Evolutionary conservation across 2,113 vertebrate species (phyloP), one percentile per base, ranked within the genome.

Genomic region (Spea multiplicata): DNA sequence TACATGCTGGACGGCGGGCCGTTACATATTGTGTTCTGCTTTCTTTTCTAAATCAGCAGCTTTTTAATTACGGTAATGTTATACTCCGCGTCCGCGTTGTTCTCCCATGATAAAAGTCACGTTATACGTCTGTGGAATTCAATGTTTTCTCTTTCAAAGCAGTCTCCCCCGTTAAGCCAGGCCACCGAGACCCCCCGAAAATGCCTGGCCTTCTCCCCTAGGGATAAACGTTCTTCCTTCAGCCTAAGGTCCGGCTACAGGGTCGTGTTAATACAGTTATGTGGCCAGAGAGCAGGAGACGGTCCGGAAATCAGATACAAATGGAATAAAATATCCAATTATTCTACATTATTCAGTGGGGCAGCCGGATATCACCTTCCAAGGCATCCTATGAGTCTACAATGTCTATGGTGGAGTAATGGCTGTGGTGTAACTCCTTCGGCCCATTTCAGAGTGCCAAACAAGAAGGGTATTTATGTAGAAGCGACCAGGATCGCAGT

Each of bases 31-130:
- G 59, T 66, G 61, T 52, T 72, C 50, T 72, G 69, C 69, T 78
- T 72, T 78, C 76, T 72, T 72, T 78, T 52, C 69, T 30, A 72
- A 30, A 72, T 72, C 76, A 78, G 76, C 69, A 78, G 61, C 57
- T 72, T 78, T 66, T 47, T 78, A 78, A 78, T 78, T 72, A 62
- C 69, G 7, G 76, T 78, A 78, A 78, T 78, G 45, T 62, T 17
- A 78, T 78, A 71, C 76, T 72, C 76, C 12, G 57, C 55, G 76
- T 71, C 57, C 30, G 57, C 65, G 7, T 59, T 61, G 66, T 44
- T 61, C 75, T 76, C 66, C 55, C 66, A 70, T 77, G 75, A 71
- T 77, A 69, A 69, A 76, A 76, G 75, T 76, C 52, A 61, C 53
- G 69, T 69, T 76, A 76, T 48, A 50, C 53, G 66, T 52, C 75